These are phyloP conservation scores for Deilephila elpenor DNA, from an alignment of 2,888 invertebrate species.

Conservation along the genomic window DNA sequence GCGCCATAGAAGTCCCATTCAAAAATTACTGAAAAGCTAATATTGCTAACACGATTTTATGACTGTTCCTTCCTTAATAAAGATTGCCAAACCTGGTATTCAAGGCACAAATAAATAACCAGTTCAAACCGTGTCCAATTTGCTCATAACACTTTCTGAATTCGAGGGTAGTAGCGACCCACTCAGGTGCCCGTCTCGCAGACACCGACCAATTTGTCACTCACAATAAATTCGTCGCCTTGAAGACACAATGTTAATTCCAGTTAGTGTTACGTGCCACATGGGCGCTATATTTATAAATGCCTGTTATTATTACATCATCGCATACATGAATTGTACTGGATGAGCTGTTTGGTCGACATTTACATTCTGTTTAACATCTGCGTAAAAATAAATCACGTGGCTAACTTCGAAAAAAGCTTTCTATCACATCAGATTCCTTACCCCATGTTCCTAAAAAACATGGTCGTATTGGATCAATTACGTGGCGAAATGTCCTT, in stretches of 20 bases:
- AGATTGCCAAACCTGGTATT: not conserved
- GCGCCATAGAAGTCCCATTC: too few relatives aligned
- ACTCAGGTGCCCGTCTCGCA: slow-evolving; percentile 1
- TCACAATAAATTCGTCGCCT: slow-evolving; percentile 41
- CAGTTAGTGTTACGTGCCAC: slow-evolving; percentile 23
- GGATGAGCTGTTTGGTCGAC: slow-evolving; percentile 31
- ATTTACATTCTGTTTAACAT: too few relatives aligned
- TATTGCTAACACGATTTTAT: too few relatives aligned
- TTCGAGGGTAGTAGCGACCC: not conserved
- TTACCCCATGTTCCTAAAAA: too few relatives aligned
- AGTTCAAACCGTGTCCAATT: not conserved
- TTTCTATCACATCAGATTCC: too few relatives aligned
- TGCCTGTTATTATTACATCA: slow-evolving; percentile 57
- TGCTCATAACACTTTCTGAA: not conserved
- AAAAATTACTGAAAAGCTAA: too few relatives aligned
- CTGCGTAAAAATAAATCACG: not conserved
- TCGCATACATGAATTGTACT: slow-evolving; percentile 47
- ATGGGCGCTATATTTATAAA: slow-evolving; percentile 33
- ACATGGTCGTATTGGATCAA: too few relatives aligned
- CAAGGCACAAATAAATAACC: not conserved
- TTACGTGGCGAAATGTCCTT: too few relatives aligned
- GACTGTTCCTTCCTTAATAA: not conserved
- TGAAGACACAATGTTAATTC: slow-evolving; percentile 25
- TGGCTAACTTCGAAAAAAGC: not conserved
- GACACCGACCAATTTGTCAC: slow-evolving; percentile 36